phyloP scores from a whole-genome alignment of 2,888 invertebrate species.

The Argyresthia albistria region DNA sequence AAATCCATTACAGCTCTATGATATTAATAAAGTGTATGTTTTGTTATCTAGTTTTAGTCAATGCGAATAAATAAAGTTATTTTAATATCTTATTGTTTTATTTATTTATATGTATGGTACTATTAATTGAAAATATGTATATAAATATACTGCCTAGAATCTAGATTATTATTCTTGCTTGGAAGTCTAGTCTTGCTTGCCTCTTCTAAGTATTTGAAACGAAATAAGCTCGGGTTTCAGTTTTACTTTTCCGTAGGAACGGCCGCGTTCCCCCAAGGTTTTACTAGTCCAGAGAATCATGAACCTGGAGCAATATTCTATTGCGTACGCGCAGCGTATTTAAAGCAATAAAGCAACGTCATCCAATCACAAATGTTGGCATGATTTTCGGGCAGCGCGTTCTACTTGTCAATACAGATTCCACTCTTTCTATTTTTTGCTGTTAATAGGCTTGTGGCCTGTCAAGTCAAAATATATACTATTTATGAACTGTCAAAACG shows the following conservation, averaged over 20 bases:
- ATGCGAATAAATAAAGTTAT: conserved; percentile 32
- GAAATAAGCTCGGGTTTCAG: no score
- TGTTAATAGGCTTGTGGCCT: no score
- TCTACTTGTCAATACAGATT: conserved; percentile 57
- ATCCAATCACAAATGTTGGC: conserved; percentile 44
- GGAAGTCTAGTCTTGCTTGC: no score
- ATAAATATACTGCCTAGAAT: neutral
- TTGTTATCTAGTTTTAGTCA: conserved; percentile 65
- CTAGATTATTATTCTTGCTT: neutral
- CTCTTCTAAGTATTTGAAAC: no score
- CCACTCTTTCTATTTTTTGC: conserved; percentile 58
- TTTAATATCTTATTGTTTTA: conserved; percentile 9
- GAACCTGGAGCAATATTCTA: neutral
- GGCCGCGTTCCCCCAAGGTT: no score
- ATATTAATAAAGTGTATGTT: neutral
- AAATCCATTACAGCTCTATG: neutral
- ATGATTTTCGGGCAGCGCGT: conserved; percentile 54
- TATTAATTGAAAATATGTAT: neutral
- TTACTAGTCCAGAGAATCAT: no score
- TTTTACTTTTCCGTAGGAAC: no score
- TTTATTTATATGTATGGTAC: no score
- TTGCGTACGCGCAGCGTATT: neutral
- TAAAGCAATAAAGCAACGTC: conserved; percentile 17
- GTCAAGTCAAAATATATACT: no score
- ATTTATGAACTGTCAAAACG: no score